Base-by-base conservation (phyloP, 2,888 invertebrate species). In the Limnephilus lunatus region DNA sequence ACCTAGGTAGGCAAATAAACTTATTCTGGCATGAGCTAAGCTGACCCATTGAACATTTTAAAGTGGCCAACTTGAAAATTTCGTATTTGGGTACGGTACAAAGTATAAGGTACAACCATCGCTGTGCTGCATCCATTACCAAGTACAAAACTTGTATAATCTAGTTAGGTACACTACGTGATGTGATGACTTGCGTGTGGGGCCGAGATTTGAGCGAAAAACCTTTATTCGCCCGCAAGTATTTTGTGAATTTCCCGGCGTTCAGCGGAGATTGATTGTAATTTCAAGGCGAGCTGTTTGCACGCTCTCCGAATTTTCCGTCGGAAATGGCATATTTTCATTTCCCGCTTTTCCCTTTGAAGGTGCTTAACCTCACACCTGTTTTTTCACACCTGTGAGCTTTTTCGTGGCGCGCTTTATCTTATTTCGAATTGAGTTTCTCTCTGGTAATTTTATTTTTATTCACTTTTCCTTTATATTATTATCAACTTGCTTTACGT, bases 211-310 rank as follows among this genome's bases (percentile, higher is more conserved):
- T 81, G 30, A 39, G 39, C 31, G 39, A 87, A 85, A 91, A 91
- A 86, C 85, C 83, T 92, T 90, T 85, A 80, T 90, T 86, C 88
- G 44, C 19, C 87, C 87, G 53, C 80, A 92, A 90, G 90, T 92
- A 86, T 92, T 92, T 92, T 68, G 25, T 9, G 68, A 68, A 68
- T 68, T 68, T 90, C 68, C 82, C 85, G 85, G 91, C 90, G 91
- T 92, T 92, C 91, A 88, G 89, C 68, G 90, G 92, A 93, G 93
- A 93, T 92, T 93, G 93, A 93, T 93, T 92, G 92, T 91, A 89
- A 91, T 90, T 91, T 91, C 90, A 87, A 48, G 85, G 53, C 90
- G n/a, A 80, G 83, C 85, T 85, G 89, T 90, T 92, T 85, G 83
- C 90, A 92, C 90, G 90, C 88, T 85, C 87, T 91, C 86, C 90